These are phyloP conservation scores for Acrocephalus kingi DNA, from an alignment of 2,113 vertebrate species.

Conservation along the genomic window DNA sequence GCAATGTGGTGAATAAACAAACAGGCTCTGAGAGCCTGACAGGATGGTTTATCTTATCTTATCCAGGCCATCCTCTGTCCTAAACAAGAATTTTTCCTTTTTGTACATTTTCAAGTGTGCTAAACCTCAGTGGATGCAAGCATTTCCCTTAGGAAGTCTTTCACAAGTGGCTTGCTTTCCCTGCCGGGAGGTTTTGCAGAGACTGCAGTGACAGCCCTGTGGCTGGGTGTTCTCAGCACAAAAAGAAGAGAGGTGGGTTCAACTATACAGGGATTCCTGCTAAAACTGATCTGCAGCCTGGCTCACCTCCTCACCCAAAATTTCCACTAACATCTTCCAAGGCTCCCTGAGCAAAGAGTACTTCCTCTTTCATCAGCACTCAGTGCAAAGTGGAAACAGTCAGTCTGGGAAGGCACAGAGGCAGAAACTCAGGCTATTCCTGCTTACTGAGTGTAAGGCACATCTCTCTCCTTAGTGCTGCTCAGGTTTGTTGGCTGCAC, in stretches of 20 bases:
- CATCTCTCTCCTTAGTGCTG: neutral
- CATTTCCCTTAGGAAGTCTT: conserved; percentile 48
- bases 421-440: neutral
- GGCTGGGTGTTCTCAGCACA: neutral
- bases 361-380: neutral
- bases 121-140: neutral
- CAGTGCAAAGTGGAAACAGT: neutral
- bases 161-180: neutral
- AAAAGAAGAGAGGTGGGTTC: neutral
- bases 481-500: neutral
- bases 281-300: neutral
- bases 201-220: neutral
- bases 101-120: conserved; percentile 1
- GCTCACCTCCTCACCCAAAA: neutral
- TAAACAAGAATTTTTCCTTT: neutral
- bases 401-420: neutral
- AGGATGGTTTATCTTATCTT: neutral
- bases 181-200: neutral
- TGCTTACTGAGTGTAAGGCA: neutral
- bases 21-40: neutral
- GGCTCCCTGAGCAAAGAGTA: neutral
- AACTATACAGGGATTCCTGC: neutral
- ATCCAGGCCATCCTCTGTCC: neutral
- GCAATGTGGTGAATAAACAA: neutral
- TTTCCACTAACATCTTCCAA: neutral